Evolutionary conservation across 1,140 invertebrate genomes (phyloP).

Genomic region (Bombyx mandarina): DNA sequence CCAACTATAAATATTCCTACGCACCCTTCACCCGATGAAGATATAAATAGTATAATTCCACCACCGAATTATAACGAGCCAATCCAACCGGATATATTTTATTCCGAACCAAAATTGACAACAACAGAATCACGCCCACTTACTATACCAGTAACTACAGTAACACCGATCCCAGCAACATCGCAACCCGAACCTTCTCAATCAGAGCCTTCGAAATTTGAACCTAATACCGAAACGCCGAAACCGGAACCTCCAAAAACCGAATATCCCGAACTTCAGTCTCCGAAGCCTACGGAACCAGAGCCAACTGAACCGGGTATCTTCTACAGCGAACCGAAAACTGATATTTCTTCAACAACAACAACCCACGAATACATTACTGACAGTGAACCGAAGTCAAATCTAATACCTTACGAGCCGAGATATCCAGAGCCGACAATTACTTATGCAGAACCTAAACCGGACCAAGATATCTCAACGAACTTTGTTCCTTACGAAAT

Average conservation of each 20-base stretch:
- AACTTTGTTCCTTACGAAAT: no score
- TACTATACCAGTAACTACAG: conserved; percentile 6
- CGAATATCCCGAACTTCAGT: conserved; percentile 3
- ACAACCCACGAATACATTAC: background rate
- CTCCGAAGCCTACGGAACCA: conserved; percentile 7
- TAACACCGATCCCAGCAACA: conserved; percentile 9
- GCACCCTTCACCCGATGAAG: conserved; percentile 3
- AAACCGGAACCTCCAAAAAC: conserved; percentile 8
- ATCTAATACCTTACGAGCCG: background rate
- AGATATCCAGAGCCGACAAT: conserved; percentile 1
- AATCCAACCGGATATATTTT: background rate
- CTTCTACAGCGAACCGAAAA: conserved; percentile 4
- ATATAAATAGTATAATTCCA: conserved; percentile 4
- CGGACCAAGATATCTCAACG: background rate
- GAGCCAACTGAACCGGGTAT: conserved; percentile 3
- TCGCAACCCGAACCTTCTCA: conserved; percentile 12
- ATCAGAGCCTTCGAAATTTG: conserved; percentile 9
- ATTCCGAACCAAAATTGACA: background rate
- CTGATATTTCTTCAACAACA: background rate
- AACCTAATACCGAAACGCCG: conserved; percentile 2
- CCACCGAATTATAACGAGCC: background rate
- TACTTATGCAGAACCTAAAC: background rate
- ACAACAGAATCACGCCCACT: conserved; percentile 4
- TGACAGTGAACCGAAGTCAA: conserved; percentile 5
- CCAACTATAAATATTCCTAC: conserved; percentile 14